Conservation (phyloP, 2,888 invertebrate species). For the Dicyrtomina minuta region DNA sequence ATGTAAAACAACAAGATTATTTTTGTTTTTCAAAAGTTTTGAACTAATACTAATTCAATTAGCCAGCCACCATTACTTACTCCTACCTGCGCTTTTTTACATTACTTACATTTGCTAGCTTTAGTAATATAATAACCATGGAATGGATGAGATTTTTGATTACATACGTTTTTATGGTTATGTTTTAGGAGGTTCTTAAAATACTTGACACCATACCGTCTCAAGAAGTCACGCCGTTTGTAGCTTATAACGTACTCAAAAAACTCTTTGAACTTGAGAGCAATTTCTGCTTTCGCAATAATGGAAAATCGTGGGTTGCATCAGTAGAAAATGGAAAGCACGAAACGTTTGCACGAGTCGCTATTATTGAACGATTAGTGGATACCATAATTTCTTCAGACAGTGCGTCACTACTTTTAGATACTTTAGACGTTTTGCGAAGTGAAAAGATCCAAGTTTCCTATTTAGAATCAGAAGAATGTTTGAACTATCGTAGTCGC, state of each 20-base stretch:
- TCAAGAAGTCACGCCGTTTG: constrained; percentile 55
- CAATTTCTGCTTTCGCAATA: constrained; percentile 55
- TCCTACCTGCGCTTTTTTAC: no score
- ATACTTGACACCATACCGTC: constrained; percentile 57
- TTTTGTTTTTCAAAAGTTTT: no score
- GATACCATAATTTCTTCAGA: constrained; percentile 58
- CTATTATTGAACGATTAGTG: constrained; percentile 60
- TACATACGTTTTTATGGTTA: no score
- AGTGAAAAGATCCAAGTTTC: constrained; percentile 41
- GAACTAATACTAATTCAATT: no score
- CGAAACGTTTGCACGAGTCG: constrained; percentile 57
- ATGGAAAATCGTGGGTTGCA: constrained; percentile 53
- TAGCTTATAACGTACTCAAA: constrained; percentile 59
- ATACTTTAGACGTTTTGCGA: constrained; percentile 57
- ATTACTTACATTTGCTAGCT: no score
- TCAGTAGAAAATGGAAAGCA: constrained; percentile 54
- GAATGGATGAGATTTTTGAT: no score
- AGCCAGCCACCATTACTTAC: no score
- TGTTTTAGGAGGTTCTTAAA: constrained; percentile 56
- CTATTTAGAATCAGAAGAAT: constrained; percentile 53
- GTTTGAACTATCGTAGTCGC: constrained; percentile 57
- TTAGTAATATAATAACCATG: no score
- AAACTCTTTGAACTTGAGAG: constrained; percentile 59
- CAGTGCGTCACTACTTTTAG: constrained; percentile 58
- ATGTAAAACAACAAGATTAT: no score